Evolutionary conservation across 2,113 vertebrate species (phyloP), one percentile per base, ranked within the genome.

Genomic region (Notarius lentiginosus): DNA sequence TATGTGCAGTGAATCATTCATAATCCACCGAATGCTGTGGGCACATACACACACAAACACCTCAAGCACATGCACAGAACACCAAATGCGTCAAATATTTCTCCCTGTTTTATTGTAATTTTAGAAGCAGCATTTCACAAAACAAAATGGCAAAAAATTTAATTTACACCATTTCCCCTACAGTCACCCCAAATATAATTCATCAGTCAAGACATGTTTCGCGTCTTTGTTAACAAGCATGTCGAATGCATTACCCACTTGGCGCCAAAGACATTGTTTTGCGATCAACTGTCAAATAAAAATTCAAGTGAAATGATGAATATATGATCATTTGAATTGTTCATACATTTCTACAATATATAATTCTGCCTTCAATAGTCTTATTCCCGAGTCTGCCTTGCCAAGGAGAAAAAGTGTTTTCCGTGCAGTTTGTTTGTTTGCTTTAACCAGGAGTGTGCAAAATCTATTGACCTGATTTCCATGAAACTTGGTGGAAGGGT

Each of bases 1-100:
- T 76, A 85, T 87, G 75, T 85, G 63, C 89, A 90, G 55, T 89
- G 89, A 92, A 89, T 93, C 89, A 89, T 86, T 51, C 17, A n/a
- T 79, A 79, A 88, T 89, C 61, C 87, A 86, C 58, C 18, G 27
- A 27, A 41, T 0, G 66, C 83, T 85, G 84, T 73, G 14, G 51
- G 87, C 90, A 85, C 82, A 88, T 63, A 90, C 68, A 55, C 49
- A 87, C 82, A 77, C 49, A 77, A 87, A 79, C 85, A 79, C 63
- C 41, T 41, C 41, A 41, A 41, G 41, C 41, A 41, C 41, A 41
- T 41, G 47, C 8, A 79, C 17, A 63, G 24, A 61, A 51, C 56
- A 63, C 15, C 34, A 30, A 77, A 77, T 10, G 24, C 63, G 55
- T 0, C 34, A 72, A 18, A 72, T 2, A 17, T 17, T 30, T 34